Percentiles rank a stretch among this genome's conserved stretches.
phyloP scores from a whole-genome alignment of 2,113 vertebrate species.

The Syrrhaptes paradoxus region DNA sequence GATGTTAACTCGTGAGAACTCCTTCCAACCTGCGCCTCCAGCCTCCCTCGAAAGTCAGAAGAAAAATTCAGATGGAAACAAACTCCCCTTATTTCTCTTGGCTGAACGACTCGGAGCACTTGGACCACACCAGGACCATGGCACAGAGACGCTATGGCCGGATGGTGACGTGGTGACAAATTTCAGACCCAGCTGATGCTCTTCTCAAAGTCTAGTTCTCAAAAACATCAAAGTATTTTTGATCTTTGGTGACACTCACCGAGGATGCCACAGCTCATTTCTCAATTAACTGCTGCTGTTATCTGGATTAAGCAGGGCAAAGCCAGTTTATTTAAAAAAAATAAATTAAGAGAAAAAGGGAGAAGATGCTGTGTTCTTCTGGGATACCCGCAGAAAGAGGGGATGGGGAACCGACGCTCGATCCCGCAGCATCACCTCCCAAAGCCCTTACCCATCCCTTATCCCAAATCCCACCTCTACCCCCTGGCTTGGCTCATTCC shows the following conservation, averaged over 20 bases:
- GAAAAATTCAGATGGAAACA: not conserved
- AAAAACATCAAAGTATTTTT: not conserved
- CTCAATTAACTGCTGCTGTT: slow-evolving; percentile 45
- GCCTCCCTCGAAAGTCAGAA: not conserved
- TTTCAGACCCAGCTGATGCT: not conserved
- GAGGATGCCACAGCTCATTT: not conserved
- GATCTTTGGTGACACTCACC: not conserved
- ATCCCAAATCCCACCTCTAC: not conserved
- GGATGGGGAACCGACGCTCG: not conserved
- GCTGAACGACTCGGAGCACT: not conserved
- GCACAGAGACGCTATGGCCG: fast-evolving
- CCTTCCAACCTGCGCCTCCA: not conserved
- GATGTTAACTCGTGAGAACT: not conserved
- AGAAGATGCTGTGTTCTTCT: not conserved
- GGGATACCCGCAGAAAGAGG: not conserved
- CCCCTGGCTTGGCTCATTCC: not conserved
- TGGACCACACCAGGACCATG: not conserved
- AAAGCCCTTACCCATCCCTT: not conserved
- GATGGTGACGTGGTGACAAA: not conserved
- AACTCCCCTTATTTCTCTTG: fast-evolving
- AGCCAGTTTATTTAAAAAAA: not conserved
- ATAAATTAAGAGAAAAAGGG: not conserved
- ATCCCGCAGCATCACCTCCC: not conserved
- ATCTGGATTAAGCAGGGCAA: slow-evolving; percentile 5
- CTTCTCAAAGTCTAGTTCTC: not conserved